A percentile compares a stretch with the other conserved stretches of the same genome.
These are phyloP conservation scores for Amphiduros pacificus DNA, from an alignment of 2,888 invertebrate species.

Conservation along the genomic window DNA sequence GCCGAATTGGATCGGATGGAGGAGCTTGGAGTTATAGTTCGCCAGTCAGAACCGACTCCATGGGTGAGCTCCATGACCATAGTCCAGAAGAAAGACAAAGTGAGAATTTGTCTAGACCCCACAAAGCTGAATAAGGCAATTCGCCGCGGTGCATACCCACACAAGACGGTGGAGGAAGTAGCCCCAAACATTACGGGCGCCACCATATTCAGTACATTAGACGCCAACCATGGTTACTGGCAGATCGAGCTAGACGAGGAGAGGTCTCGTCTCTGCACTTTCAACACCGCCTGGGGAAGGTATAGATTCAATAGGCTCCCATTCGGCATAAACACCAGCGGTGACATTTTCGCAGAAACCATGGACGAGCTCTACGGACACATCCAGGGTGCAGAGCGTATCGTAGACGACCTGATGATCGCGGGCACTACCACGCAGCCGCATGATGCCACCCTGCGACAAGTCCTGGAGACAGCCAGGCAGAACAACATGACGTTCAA, in stretches of 20 bases:
- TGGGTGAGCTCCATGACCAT: too few species aligned
- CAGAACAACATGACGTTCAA: not conserved
- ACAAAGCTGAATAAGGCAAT: too few species aligned
- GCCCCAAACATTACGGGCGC: too few species aligned
- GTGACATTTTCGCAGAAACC: slow-evolving; percentile 27
- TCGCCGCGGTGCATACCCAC: too few species aligned
- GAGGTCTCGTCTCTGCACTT: slow-evolving; percentile 24
- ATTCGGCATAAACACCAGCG: slow-evolving; percentile 24
- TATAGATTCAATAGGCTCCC: slow-evolving; percentile 28
- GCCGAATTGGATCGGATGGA: too few species aligned
- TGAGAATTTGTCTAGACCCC: too few species aligned
- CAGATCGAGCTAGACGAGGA: slow-evolving; percentile 19
- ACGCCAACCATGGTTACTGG: slow-evolving; percentile 21
- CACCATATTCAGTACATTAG: slow-evolving; percentile 27
- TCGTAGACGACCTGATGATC: not conserved
- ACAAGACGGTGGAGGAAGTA: too few species aligned
- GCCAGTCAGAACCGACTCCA: too few species aligned
- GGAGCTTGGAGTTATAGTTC: too few species aligned
- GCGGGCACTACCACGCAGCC: not conserved
- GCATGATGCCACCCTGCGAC: not conserved
- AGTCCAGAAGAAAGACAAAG: too few species aligned
- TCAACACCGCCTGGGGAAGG: slow-evolving; percentile 27
- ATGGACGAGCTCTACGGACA: slow-evolving; percentile 20
- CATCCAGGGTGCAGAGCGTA: not conserved
- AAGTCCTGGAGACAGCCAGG: not conserved